Conservation (phyloP, 2,113 vertebrate species). For the Arizona elegans region DNA sequence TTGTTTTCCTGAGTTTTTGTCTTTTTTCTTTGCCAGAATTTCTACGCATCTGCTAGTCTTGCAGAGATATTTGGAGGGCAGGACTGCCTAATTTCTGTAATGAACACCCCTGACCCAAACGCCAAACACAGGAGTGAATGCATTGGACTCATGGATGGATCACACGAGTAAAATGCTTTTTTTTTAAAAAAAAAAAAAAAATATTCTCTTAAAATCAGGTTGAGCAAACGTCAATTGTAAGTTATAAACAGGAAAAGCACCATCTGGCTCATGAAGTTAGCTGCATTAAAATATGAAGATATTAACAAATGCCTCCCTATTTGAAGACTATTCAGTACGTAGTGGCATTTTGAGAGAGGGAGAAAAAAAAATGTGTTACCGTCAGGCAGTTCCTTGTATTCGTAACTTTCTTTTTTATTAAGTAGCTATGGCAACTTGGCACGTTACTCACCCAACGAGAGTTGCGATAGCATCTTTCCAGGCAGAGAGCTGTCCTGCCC, state of each 20-base stretch:
- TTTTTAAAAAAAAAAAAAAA: too few relatives aligned
- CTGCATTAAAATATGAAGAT: conserved; percentile 30
- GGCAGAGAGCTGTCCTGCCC: not conserved
- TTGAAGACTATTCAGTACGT: conserved; percentile 28
- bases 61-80: not conserved
- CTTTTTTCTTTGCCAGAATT: not conserved
- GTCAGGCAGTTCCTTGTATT: conserved; percentile 21
- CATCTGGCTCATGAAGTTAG: conserved; percentile 67
- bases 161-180: not conserved
- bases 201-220: conserved; percentile 60
- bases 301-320: conserved; percentile 20
- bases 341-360: not conserved
- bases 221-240: conserved; percentile 74
- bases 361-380: not conserved
- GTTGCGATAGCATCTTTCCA: conserved; percentile 18
- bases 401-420: conserved; percentile 43
- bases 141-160: too few relatives aligned
- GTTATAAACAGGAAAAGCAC: conserved; percentile 74
- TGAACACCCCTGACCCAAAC: not conserved
- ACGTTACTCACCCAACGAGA: conserved; percentile 46
- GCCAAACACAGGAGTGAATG: not conserved
- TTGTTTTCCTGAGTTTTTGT: not conserved
- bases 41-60: not conserved
- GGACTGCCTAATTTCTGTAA: not conserved
- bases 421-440: conserved; percentile 47